These are phyloP conservation scores for Drosophila persimilis DNA, from an alignment of 1,140 invertebrate genomes.

Conservation along the genomic window DNA sequence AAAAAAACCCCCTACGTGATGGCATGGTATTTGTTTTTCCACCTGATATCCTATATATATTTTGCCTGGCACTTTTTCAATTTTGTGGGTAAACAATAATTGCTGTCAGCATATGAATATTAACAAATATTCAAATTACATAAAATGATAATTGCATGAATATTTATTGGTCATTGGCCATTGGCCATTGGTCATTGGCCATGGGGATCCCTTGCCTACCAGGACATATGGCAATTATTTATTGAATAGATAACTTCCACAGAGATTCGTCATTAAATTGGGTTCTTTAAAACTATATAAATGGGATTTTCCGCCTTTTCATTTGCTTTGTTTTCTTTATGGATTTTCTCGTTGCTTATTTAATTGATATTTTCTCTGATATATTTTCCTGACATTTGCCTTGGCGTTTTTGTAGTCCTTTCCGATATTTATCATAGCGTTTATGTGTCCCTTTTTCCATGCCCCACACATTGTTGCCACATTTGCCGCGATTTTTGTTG, in stretches of 20 bases:
- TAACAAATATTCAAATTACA: conserved; percentile 68
- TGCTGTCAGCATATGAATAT: conserved; percentile 58
- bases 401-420: background rate
- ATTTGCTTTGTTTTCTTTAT: background rate
- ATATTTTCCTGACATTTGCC: background rate
- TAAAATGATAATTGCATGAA: conserved; percentile 47
- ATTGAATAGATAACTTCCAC: conserved; percentile 10
- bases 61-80: conserved; percentile 47
- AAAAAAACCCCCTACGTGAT: conserved; percentile 47
- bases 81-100: conserved; percentile 67
- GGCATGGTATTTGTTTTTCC: conserved; percentile 40
- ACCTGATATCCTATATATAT: no score
- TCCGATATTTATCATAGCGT: conserved; percentile 29
- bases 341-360: conserved; percentile 1
- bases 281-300: background rate
- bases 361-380: background rate
- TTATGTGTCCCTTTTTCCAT: conserved; percentile 7
- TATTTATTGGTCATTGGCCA: conserved; percentile 31
- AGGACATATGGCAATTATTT: conserved; percentile 29
- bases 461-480: conserved; percentile 33
- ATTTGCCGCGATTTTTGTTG: conserved; percentile 16
- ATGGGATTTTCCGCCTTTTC: conserved; percentile 2
- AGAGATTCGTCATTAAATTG: background rate
- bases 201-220: no score
- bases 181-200: no score